Evolutionary conservation across 2,888 invertebrate genomes (phyloP), one percentile per base, ranked within the genome.

Genomic region (Drosophila longiperda): DNA sequence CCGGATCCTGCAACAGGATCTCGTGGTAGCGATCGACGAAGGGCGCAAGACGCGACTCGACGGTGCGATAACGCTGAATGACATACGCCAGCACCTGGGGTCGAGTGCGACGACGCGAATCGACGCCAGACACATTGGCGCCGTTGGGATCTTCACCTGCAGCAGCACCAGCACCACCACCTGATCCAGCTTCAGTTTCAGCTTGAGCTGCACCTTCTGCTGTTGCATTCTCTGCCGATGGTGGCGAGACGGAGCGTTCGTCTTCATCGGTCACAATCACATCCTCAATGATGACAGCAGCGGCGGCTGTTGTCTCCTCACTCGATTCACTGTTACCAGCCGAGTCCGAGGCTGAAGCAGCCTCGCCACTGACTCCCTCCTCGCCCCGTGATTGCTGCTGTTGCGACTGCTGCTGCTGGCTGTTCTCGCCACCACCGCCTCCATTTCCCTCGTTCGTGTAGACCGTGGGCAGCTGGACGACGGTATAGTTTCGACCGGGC

Each of bases 11-110:
- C 36, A 93, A 92, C 90, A 96, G 94, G 66, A 96, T 93, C 60
- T 93, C 93, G 70, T 95, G 94, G 90, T 95, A 96, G 77, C 94
- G 94, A 75, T 94, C 94, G 82, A 96, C 92, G 85, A 95, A 96
- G 1, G 97, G 96, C 75, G 95, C 94, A 58, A 97, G 93, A 69
- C 96, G 94, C 1, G 78, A 80, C 66, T 93, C 92, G 1, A 93
- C 93, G 6, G 76, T 83, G 34, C 92, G 91, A 90, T 93, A 92
- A 63, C 92, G 91, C 20, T 91, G 89, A 36, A 93, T 91, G 20
- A 93, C 93, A 63, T 88, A 89, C 15, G 92, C 93, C 48, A 93
- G 72, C 2, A 92, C 91, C 50, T 88, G 87, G 0, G 93, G 92
- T 7, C 92, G 91, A 2, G 93, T 93, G 54, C 93, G 91, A 15